These are phyloP conservation scores for Copidosoma floridanum DNA, from an alignment of 1,140 invertebrate species.

Conservation along the genomic window DNA sequence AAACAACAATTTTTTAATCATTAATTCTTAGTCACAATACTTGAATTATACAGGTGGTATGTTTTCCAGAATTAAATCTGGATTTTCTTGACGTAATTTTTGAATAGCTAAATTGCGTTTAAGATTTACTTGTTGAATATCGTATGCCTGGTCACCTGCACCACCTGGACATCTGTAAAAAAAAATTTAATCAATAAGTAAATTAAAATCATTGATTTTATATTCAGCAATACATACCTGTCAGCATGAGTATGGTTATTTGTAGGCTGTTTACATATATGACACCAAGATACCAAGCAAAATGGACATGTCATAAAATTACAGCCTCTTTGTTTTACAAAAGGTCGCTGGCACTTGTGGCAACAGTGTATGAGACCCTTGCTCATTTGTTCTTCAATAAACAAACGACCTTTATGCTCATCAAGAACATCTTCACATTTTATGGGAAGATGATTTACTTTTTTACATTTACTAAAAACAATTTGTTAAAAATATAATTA, in stretches of 20 bases:
- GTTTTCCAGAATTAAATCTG: too few relatives aligned
- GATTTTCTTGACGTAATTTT: too few relatives aligned
- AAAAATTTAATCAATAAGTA: background rate
- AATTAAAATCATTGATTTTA: background rate
- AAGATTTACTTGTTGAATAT: background rate
- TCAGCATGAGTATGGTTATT: background rate
- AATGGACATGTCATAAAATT: conserved; percentile 66
- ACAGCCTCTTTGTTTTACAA: conserved; percentile 65
- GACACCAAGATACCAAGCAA: conserved; percentile 68
- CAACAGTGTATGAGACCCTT: conserved; percentile 64
- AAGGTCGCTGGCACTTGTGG: conserved; percentile 59
- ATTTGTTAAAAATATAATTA: background rate
- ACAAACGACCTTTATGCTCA: conserved; percentile 56
- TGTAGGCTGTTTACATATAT: conserved; percentile 60
- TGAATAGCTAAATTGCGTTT: too few relatives aligned
- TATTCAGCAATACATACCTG: too few relatives aligned
- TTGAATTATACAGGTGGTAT: too few relatives aligned
- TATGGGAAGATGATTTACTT: conserved; percentile 63
- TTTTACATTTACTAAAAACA: conserved; percentile 57
- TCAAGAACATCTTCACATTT: conserved; percentile 61
- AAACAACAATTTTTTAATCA: too few relatives aligned
- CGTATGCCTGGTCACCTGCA: background rate
- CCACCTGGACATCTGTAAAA: conserved; percentile 3
- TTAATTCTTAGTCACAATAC: too few relatives aligned
- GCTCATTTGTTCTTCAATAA: conserved; percentile 65